Percentiles rank a stretch among this genome's conserved stretches.
These are phyloP conservation scores for Acanthochromis polyacanthus DNA, from an alignment of 2,113 vertebrate species.

Conservation along the genomic window DNA sequence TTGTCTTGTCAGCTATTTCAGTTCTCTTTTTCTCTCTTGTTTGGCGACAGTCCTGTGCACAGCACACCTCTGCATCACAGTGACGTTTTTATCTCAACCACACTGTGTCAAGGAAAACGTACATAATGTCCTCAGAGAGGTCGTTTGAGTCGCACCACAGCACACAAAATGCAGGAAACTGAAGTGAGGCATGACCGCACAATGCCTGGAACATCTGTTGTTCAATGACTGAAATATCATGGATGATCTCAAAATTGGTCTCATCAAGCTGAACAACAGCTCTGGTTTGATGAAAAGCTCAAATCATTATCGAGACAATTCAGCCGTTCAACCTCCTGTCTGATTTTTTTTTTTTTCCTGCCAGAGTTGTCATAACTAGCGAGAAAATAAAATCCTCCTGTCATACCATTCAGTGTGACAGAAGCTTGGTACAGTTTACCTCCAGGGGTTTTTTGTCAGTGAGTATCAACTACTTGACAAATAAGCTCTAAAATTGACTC, in stretches of 20 bases:
- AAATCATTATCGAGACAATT: background rate
- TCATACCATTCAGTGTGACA: too few species aligned
- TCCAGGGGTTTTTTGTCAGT: background rate
- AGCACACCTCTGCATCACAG: constrained; percentile 17
- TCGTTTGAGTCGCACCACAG: background rate
- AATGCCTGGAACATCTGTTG: background rate
- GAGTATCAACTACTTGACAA: background rate
- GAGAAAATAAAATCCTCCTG: too few species aligned
- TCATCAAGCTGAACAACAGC: too few species aligned
- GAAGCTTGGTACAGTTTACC: too few species aligned
- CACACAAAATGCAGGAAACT: background rate
- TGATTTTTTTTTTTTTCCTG: too few species aligned
- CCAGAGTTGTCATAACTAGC: too few species aligned
- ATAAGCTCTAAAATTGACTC: constrained; percentile 16
- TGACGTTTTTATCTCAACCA: background rate
- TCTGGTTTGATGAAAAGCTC: too few species aligned
- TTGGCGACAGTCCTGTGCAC: background rate
- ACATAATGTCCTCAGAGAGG: background rate
- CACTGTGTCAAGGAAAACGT: background rate
- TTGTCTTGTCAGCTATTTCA: constrained; percentile 40
- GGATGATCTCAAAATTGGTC: background rate
- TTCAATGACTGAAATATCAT: background rate
- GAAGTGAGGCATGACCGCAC: background rate
- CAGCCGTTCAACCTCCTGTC: background rate
- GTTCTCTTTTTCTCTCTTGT: constrained; percentile 7